These are phyloP conservation scores for Lepidothrix coronata DNA, from an alignment of 2,113 vertebrate species.

Conservation along the genomic window DNA sequence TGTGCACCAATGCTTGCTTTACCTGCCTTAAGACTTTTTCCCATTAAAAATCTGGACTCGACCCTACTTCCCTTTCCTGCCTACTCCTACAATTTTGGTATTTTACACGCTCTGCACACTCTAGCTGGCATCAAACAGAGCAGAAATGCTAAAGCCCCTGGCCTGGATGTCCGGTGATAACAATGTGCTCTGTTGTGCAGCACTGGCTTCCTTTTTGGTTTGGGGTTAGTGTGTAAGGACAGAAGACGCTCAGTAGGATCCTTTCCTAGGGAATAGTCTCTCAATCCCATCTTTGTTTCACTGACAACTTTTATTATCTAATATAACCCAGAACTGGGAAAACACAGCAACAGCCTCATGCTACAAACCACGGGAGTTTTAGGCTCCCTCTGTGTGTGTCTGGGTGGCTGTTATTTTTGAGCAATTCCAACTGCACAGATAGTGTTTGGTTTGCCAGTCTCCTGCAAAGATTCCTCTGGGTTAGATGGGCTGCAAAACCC, in stretches of 20 bases:
- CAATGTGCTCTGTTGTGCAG: neutral
- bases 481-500: neutral
- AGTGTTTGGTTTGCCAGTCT: neutral
- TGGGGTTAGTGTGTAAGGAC: neutral
- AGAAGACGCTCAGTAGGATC: neutral
- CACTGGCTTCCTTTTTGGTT: neutral
- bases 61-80: neutral
- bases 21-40: neutral
- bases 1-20: neutral
- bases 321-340: neutral
- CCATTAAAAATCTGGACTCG: neutral
- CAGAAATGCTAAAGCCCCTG: neutral
- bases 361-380: neutral
- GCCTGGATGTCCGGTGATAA: neutral
- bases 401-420: neutral
- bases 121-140: neutral
- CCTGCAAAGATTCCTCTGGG: neutral
- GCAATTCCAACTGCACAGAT: neutral
- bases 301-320: neutral
- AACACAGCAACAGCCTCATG: accelerated
- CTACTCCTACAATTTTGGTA: neutral
- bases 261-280: neutral
- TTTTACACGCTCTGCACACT: neutral
- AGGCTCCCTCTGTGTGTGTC: neutral
- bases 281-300: neutral